phyloP scores from a whole-genome alignment of 2,797 vertebrate species.

The Anabas testudineus region DNA sequence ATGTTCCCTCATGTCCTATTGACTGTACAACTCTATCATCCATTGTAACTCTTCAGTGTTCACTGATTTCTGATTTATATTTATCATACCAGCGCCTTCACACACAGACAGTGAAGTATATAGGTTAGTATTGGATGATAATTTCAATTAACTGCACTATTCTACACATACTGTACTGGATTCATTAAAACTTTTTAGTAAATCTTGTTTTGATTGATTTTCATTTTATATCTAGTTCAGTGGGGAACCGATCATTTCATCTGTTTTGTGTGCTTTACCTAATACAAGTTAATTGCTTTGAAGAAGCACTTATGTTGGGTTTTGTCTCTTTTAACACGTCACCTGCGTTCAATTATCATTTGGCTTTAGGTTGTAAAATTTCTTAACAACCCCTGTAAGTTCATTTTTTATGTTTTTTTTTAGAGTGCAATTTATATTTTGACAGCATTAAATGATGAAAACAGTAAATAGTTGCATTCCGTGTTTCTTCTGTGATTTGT shows the following conservation, averaged over 20 bases:
- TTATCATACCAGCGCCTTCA: not conserved
- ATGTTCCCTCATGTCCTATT: slow-evolving; percentile 38
- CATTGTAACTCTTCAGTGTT: not conserved
- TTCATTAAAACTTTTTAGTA: no score
- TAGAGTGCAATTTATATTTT: not conserved
- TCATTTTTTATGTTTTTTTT: not conserved
- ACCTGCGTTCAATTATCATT: slow-evolving; percentile 1
- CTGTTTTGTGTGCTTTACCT: not conserved
- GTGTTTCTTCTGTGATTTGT: slow-evolving; percentile 18
- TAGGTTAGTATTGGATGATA: no score
- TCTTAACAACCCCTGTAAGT: not conserved
- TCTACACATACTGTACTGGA: no score
- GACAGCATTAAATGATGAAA: not conserved
- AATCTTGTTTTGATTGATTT: no score
- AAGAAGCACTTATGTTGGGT: not conserved
- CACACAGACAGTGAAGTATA: no score
- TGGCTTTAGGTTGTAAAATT: not conserved
- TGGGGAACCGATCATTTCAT: not conserved
- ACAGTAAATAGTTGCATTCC: not conserved
- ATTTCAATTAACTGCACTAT: no score
- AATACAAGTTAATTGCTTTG: not conserved
- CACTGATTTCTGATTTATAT: not conserved
- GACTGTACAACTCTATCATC: slow-evolving; percentile 29
- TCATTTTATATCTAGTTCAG: not conserved
- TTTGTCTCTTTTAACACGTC: not conserved